Conservation (phyloP, 2,888 invertebrate genomes). For the Erebia palarica region DNA sequence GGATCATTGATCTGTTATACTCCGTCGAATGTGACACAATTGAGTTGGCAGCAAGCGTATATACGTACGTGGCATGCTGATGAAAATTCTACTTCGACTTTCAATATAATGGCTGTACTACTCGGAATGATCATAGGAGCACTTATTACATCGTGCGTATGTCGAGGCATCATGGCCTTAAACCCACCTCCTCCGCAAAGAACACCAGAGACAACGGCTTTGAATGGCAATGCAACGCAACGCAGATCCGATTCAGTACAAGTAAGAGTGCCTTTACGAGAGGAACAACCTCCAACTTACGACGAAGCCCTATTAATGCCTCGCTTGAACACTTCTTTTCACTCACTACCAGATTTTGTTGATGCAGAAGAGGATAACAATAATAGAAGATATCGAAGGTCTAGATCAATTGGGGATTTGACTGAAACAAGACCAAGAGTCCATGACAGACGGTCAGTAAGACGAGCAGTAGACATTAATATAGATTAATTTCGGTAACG, state of each 20-base stretch:
- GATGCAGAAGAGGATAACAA: constrained; percentile 58
- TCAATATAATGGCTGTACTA: constrained; percentile 80
- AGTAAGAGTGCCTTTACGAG: constrained; percentile 62
- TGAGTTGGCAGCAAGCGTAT: constrained; percentile 87
- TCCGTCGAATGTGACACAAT: constrained; percentile 84
- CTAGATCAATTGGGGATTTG: constrained; percentile 75
- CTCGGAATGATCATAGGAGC: constrained; percentile 80
- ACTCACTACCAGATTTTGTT: constrained; percentile 78
- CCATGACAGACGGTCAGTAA: constrained; percentile 66
- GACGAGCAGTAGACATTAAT: constrained; percentile 66
- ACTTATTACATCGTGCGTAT: constrained; percentile 80
- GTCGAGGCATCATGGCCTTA: constrained; percentile 74
- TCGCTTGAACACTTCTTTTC: constrained; percentile 84
- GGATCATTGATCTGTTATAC: constrained; percentile 84
- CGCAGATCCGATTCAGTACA: constrained; percentile 61
- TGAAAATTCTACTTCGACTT: constrained; percentile 64
- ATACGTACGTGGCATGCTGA: constrained; percentile 83
- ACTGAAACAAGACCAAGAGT: constrained; percentile 63
- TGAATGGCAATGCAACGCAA: constrained; percentile 55
- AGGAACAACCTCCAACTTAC: constrained; percentile 86
- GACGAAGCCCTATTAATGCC: constrained; percentile 90
- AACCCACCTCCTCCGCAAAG: constrained; percentile 63
- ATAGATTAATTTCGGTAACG: constrained; percentile 43
- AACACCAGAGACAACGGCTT: constrained; percentile 67
- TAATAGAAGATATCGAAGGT: constrained; percentile 59